Base-by-base conservation (phyloP, 2,797 vertebrate species). In the Syngnathus acus region DNA sequence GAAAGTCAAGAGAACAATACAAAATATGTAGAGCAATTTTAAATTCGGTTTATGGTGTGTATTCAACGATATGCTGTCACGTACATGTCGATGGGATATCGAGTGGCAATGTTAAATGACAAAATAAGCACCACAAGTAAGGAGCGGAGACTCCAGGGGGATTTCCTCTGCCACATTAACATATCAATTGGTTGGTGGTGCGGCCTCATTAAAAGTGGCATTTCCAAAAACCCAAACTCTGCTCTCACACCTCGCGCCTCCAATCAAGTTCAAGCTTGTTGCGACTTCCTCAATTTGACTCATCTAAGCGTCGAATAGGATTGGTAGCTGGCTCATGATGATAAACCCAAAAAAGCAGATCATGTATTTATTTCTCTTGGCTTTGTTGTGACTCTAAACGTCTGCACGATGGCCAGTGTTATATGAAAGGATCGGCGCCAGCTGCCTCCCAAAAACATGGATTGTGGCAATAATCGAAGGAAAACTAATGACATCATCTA, bases 131-230 rank as follows among this genome's bases (percentile, higher is more conserved):
- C 26, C 23, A 57, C 2, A 26, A 14, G 26, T 5, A 37, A 57
- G 11, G 23, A 13, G 26, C 16, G 17, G 57, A 39, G 39, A 21
- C 58, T 60, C 17, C 58, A 40, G 77, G 80, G 82, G 77, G 69
- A 32, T 70, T 86, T 86, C 81, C 78, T 67, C 69, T 68, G 76
- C 73, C 68, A 75, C 81, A 86, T 85, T 80, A 82, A 77, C 86
- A 84, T 78, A 80, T 84, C 74, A 85, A 85, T 80, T 76, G 76
- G 66, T 74, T 79, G 82, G 69, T 73, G 72, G 68, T 71, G 74
- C 51, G 55, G 72, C 26, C 64, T 72, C 69, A 83, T 82, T 80
- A 66, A 69, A 72, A 21, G 60, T 23, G 13, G 21, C n/a, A 62
- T 59, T 59, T 59, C 60, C 38, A 40, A 19, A 60, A 60, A 10